These are phyloP conservation scores for Myotis findleyi DNA, from an alignment of 2,797 vertebrate species.

Conservation along the genomic window DNA sequence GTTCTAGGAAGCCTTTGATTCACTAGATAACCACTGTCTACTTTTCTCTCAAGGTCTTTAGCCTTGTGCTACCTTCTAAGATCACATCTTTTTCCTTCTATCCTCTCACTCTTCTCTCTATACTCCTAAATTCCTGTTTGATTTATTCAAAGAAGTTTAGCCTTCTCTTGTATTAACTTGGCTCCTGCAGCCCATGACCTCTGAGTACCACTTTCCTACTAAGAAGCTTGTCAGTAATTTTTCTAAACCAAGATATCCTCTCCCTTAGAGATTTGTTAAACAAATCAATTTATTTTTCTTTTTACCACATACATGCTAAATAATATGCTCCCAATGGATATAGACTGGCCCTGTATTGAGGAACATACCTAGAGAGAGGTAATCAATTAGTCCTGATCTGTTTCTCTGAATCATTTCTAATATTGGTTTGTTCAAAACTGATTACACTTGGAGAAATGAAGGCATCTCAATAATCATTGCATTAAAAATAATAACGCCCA, in stretches of 20 bases:
- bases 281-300: not conserved
- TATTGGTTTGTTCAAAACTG: not conserved
- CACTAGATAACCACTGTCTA: too few species aligned
- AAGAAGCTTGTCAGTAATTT: not conserved
- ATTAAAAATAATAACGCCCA: not conserved
- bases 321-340: not conserved
- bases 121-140: not conserved
- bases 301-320: not conserved
- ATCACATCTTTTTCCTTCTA: not conserved
- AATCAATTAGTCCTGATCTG: not conserved
- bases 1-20: not conserved
- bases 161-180: not conserved
- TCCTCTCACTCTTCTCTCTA: not conserved
- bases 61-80: not conserved
- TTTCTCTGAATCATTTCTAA: not conserved
- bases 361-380: not conserved
- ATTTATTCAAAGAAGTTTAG: not conserved
- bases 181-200: not conserved
- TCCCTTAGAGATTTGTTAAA: constrained; percentile 30
- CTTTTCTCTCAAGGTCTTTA: not conserved
- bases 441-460: not conserved
- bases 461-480: not conserved
- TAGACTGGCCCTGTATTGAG: not conserved
- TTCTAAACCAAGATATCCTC: not conserved
- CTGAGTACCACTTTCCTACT: not conserved